phyloP scores from a whole-genome alignment of 2,888 invertebrate species.

The Adela reaumurella region DNA sequence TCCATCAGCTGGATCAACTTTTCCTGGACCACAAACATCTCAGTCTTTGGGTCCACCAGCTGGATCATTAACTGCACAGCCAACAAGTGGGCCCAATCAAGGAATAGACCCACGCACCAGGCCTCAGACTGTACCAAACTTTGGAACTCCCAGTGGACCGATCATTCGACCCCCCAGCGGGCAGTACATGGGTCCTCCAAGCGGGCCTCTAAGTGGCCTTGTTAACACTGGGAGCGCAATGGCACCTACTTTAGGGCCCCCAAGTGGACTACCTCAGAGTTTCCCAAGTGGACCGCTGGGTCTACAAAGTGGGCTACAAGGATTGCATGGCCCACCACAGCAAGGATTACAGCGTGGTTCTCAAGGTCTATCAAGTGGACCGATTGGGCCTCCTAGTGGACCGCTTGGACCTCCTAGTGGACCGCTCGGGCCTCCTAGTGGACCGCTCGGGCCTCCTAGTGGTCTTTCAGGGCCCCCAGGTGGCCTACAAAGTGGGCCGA shows the following conservation, averaged over 20 bases:
- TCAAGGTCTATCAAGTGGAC: too few relatives aligned
- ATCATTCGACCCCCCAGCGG: constrained; percentile 8
- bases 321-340: constrained; percentile 15
- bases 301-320: neutral
- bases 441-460: too few relatives aligned
- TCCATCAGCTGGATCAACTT: constrained; percentile 11
- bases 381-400: too few relatives aligned
- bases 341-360: constrained; percentile 39
- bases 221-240: too few relatives aligned
- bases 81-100: constrained; percentile 10
- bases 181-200: constrained; percentile 1
- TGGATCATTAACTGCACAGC: constrained; percentile 5
- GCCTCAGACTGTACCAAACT: too few relatives aligned
- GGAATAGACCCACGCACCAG: constrained; percentile 10
- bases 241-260: neutral
- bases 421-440: too few relatives aligned
- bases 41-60: constrained; percentile 12
- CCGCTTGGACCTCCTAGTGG: too few relatives aligned
- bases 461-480: too few relatives aligned
- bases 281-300: neutral
- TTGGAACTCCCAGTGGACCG: constrained; percentile 3
- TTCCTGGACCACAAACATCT: constrained; percentile 5
- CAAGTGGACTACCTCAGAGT: neutral
- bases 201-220: constrained; percentile 11
- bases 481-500: constrained; percentile 2